Evolutionary conservation across 2,113 vertebrate species (phyloP).

Genomic region (Phainopepla nitens): DNA sequence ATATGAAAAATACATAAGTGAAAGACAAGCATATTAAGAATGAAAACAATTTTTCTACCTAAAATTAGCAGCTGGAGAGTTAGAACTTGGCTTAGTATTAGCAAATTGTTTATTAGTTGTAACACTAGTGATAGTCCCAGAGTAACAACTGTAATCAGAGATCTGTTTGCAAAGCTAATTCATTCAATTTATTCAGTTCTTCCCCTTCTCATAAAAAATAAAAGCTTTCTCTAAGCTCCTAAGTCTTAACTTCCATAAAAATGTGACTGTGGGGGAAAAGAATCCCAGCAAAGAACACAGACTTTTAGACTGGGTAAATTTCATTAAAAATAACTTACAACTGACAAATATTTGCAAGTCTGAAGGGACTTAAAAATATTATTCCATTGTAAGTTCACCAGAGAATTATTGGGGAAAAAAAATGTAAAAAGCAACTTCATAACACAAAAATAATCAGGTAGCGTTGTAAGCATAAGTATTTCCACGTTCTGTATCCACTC

Average conservation of each 20-base stretch:
- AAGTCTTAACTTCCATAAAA: neutral
- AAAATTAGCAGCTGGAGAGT: neutral
- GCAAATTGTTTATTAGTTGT: conserved; percentile 11
- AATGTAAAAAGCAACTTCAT: neutral
- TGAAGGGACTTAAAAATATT: neutral
- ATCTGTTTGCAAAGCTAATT: neutral
- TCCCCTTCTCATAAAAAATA: neutral
- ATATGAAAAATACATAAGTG: neutral
- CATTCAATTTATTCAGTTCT: neutral
- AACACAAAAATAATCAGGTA: neutral
- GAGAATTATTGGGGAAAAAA: neutral
- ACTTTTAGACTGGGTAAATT: neutral
- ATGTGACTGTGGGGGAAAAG: neutral
- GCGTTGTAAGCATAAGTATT: neutral
- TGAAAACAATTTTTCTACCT: neutral
- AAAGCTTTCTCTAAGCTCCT: neutral
- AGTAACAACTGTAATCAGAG: conserved; percentile 10
- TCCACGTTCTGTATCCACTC: neutral
- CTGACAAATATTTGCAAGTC: neutral
- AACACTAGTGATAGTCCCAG: neutral
- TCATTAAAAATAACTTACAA: neutral
- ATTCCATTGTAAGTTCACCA: neutral
- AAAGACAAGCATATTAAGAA: neutral
- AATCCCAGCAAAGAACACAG: neutral
- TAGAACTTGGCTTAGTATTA: neutral